Evolutionary conservation across 2,797 vertebrate genomes (phyloP).

Genomic region (Podargus strigoides): DNA sequence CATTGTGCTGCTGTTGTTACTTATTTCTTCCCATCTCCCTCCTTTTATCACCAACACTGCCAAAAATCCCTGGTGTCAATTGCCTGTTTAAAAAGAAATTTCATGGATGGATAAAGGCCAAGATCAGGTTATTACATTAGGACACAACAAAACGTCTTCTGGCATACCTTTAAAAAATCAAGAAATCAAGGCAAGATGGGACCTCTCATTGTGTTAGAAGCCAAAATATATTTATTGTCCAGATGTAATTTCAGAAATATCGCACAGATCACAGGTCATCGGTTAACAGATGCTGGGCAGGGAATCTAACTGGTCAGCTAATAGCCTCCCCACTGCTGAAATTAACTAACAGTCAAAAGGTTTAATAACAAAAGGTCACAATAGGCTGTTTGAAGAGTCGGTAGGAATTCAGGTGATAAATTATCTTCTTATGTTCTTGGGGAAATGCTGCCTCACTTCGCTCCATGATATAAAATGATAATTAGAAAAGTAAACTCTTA

Average conservation of each 20-base stretch:
- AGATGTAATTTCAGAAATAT: constrained; percentile 75
- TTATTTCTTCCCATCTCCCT: background rate
- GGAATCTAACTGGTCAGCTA: constrained; percentile 72
- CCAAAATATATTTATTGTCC: constrained; percentile 69
- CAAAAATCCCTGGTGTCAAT: background rate
- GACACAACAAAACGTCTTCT: constrained; percentile 5
- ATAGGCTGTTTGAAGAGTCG: constrained; percentile 63
- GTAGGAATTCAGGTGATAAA: constrained; percentile 72
- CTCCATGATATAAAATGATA: constrained; percentile 50
- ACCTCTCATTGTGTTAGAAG: constrained; percentile 57
- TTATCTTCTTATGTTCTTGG: constrained; percentile 59
- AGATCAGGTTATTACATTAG: background rate
- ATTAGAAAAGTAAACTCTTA: constrained; percentile 38
- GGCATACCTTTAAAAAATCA: constrained; percentile 46
- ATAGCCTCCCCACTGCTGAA: constrained; percentile 75
- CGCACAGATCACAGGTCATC: constrained; percentile 72
- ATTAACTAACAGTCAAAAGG: constrained; percentile 78
- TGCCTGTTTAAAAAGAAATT: background rate
- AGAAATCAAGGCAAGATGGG: background rate
- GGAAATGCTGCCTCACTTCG: constrained; percentile 24
- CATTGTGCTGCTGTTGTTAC: background rate
- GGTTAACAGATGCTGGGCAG: constrained; percentile 71
- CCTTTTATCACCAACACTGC: background rate
- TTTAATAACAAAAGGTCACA: constrained; percentile 72
- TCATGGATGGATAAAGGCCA: background rate